Evolutionary conservation across 2,113 vertebrate genomes (phyloP).

Genomic region (Cyprinodon tularosa): DNA sequence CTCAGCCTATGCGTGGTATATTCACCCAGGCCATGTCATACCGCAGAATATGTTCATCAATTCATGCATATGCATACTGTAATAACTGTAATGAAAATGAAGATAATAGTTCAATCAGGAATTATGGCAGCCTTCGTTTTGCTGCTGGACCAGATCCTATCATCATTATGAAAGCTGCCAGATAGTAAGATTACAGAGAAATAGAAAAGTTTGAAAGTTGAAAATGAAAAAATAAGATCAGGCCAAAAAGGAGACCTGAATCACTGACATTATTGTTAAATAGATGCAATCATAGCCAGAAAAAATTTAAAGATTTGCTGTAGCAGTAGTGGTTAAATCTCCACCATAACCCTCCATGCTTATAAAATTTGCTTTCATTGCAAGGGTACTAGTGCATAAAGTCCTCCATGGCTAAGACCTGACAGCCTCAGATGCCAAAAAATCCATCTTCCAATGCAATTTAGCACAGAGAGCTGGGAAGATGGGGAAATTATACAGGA

Average conservation of each 20-base stretch:
- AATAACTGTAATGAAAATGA: conserved; percentile 71
- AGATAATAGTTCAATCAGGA: conserved; percentile 59
- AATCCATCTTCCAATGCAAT: conserved; percentile 77
- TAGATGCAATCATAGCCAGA: conserved; percentile 72
- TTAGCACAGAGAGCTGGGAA: conserved; percentile 79
- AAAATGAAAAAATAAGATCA: conserved; percentile 41
- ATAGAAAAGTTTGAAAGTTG: conserved; percentile 22
- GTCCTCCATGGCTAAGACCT: conserved; percentile 73
- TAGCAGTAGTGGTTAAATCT: conserved; percentile 78
- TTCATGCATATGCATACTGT: conserved; percentile 58
- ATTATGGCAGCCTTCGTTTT: conserved; percentile 61
- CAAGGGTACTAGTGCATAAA: conserved; percentile 78
- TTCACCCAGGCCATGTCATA: conserved; percentile 41
- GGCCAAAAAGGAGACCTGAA: conserved; percentile 39
- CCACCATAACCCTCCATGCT: conserved; percentile 75
- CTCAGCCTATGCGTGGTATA: conserved; percentile 30
- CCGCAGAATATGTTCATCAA: conserved; percentile 56
- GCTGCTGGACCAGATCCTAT: conserved; percentile 59
- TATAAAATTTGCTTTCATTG: conserved; percentile 77
- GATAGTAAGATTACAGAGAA: conserved; percentile 32
- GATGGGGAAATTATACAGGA: conserved; percentile 79
- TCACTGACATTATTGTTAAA: conserved; percentile 73
- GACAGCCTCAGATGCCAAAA: conserved; percentile 79
- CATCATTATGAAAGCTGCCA: conserved; percentile 63
- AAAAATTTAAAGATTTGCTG: conserved; percentile 70